Percentiles rank a stretch among this genome's conserved stretches.
phyloP scores from a whole-genome alignment of 1,140 invertebrate species.

The Panagrolaimus sp. region DNA sequence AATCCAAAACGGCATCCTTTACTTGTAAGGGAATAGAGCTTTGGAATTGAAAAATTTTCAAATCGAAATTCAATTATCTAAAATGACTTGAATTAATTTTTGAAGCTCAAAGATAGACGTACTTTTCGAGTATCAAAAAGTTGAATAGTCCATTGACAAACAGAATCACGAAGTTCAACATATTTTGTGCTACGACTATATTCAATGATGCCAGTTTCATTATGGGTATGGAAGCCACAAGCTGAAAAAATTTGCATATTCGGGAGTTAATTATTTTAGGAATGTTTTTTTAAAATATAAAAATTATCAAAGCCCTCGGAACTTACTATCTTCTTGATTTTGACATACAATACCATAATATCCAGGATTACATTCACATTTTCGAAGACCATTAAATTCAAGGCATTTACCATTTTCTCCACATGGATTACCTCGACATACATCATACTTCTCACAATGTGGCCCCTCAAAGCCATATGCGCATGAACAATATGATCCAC shows the following conservation, averaged over 20 bases:
- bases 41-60: neutral
- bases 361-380: too few species aligned
- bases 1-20: neutral
- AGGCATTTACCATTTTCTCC: neutral
- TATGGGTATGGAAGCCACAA: constrained; percentile 52
- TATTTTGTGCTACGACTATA: neutral
- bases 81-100: too few species aligned
- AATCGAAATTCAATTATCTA: neutral
- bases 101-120: too few species aligned
- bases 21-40: neutral
- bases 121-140: constrained; percentile 1
- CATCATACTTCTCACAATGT: neutral
- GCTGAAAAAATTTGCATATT: constrained; percentile 33
- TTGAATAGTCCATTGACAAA: constrained; percentile 10
- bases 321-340: too few species aligned
- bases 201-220: constrained; percentile 42
- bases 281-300: too few species aligned
- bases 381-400: too few species aligned
- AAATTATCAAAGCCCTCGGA: too few species aligned
- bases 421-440: neutral
- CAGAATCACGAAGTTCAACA: neutral
- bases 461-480: neutral
- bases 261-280: too few species aligned
- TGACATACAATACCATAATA: too few species aligned
- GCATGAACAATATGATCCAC: neutral